These are phyloP conservation scores for Troides oblongomaculatus DNA, from an alignment of 2,888 invertebrate species.

Conservation along the genomic window DNA sequence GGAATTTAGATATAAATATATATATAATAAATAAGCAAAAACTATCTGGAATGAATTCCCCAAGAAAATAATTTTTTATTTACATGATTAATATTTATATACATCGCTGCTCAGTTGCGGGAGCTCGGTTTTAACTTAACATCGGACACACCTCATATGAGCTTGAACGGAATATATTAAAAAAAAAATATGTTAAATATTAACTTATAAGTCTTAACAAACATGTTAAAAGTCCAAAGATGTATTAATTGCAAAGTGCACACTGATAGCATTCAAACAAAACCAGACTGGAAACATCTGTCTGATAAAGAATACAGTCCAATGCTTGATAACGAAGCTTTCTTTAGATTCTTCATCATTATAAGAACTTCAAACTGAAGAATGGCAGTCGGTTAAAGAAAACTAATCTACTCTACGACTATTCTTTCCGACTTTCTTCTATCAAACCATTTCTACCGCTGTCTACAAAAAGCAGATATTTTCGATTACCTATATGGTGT, in stretches of 20 bases:
- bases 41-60: constrained; percentile 26
- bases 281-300: constrained; percentile 1
- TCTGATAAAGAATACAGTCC: background rate
- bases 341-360: too few relatives aligned
- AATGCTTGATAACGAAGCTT: background rate
- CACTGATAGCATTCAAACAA: background rate
- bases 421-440: too few relatives aligned
- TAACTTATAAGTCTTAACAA: too few relatives aligned
- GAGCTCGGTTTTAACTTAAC: constrained; percentile 8
- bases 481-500: too few relatives aligned
- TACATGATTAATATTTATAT: constrained; percentile 26
- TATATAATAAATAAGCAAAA: constrained; percentile 23
- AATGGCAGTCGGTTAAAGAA: too few relatives aligned
- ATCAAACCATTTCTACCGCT: too few relatives aligned
- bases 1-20: constrained; percentile 15
- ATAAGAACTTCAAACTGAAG: too few relatives aligned
- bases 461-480: too few relatives aligned
- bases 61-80: constrained; percentile 13
- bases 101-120: constrained; percentile 9
- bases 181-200: too few relatives aligned
- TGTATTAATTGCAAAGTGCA: background rate
- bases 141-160: background rate
- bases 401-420: too few relatives aligned
- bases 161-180: background rate
- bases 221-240: background rate